Evolutionary conservation across 1,140 invertebrate genomes (phyloP), one percentile per base, ranked within the genome.

Genomic region (Heliothis virescens): DNA sequence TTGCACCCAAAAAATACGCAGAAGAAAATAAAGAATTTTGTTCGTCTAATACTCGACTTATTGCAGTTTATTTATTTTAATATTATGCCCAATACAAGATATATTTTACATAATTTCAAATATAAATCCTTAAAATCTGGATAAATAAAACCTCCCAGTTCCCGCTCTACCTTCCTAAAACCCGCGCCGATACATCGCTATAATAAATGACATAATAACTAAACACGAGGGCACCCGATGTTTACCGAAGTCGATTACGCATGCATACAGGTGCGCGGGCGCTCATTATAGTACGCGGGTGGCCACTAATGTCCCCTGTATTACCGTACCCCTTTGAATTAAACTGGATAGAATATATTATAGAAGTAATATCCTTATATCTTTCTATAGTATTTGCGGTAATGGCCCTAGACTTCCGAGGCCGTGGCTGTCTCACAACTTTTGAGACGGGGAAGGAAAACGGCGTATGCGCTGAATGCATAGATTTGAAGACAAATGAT

Each of bases 161-260:
- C 1, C 5, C 34, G 11, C 1, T 65, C 4, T 18, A 3, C 11
- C 62, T n/a, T n/a, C 47, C 34, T 65, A 10, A 65, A 48, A 48
- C 2, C 29, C 62, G 29, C 41, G 12, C 16, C 41, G 63, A 67
- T 67, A 50, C 67, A 52, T 63, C 72, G 72, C 41, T 65, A 65
- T 26, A 65, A 65, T 76, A 76, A 76, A 76, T 76, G 60, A 65
- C 60, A 76, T 65, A 76, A 76, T 76, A 76, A 76, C 59, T 76
- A 76, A 76, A 76, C 55, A 34, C 74, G 60, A 65, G 57, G 26
- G 11, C 53, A 76, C 60, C 74, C 74, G 74, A 76, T 53, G 74
- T 63, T 65, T 52, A 62, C 60, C 60, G 74, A 76, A 52, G 74
- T 62, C 74, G 48, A 76, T 76, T 76, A 76, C 74, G 74, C 60